Conservation (phyloP, 2,113 vertebrate genomes). For the Pterocles gutturalis region DNA sequence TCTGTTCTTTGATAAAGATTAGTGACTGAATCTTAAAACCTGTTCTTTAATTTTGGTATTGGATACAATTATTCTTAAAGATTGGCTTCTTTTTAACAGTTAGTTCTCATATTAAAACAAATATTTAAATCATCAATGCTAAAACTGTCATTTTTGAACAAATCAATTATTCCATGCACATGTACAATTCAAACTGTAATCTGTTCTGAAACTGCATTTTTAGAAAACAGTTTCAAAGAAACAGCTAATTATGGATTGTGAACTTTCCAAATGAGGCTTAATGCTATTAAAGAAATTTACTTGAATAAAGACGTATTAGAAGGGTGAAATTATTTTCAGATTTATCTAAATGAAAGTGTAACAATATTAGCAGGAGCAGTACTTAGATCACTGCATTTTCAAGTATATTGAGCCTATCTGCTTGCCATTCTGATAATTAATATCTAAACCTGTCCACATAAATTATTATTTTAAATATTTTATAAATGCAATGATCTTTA, state of each 20-base stretch:
- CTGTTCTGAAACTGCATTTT: not conserved
- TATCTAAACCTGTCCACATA: not conserved
- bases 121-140: not conserved
- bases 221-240: not conserved
- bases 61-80: not conserved
- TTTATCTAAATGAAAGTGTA: not conserved
- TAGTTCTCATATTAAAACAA: not conserved
- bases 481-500: not conserved
- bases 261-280: conserved; percentile 16
- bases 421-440: not conserved
- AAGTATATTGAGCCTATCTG: not conserved
- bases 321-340: not conserved
- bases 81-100: not conserved
- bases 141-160: not conserved
- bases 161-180: not conserved
- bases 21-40: not conserved
- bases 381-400: not conserved
- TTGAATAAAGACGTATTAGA: not conserved
- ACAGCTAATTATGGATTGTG: conserved; percentile 2
- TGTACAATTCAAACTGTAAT: not conserved
- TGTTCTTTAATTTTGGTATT: not conserved
- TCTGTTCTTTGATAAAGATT: not conserved
- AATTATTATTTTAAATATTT: not conserved
- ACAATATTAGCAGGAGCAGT: not conserved
- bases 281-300: not conserved